Evolutionary conservation across 1,140 invertebrate species (phyloP), one percentile per base, ranked within the genome.

Genomic region (Euura saliciscinereae): DNA sequence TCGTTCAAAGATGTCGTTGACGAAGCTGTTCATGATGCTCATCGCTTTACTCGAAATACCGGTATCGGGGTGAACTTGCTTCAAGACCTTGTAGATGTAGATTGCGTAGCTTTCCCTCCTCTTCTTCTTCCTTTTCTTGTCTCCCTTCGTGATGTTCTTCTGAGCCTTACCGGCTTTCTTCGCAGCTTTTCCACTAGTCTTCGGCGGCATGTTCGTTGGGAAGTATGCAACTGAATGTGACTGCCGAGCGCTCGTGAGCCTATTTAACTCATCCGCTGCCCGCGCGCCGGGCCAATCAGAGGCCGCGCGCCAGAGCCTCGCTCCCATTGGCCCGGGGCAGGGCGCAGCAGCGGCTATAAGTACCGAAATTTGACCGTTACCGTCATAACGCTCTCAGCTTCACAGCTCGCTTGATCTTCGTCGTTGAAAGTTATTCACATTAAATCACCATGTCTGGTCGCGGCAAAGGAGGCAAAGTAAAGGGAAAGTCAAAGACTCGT

Each of bases 31-130:
- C 90, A 92, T 92, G 59, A 92, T 92, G 67, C 86, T 80, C 90
- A 92, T 93, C 4, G 90, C 90, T 74, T 90, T 90, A 67, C 80
- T 78, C 46, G 88, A 89, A 28, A 91, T 86, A 44, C 90, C 90
- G 66, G 87, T 88, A 71, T 92, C 89, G 65, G 90, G 89, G 77
- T 91, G 89, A 2, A 93, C 92, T 80, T 93, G 91, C 77, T 93
- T 92, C 78, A 95, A 78, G n/a, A 94, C 88, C 78, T 93, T 94
- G 84, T 92, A 92, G 44, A 93, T 89, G 84, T 94, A 94, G 72
- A 92, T 91, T 0, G 89, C 89, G 87, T 93, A 95, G 73, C 88
- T 91, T 79, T 94, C 90, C 86, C 91, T 92, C 86, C 90, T 89
- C 83, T 80, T 84, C 71, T 85, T 82, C 75, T 87, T 89, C 67